Evolutionary conservation across 2,888 invertebrate genomes (phyloP).

Genomic region (Drosophila diplacantha): DNA sequence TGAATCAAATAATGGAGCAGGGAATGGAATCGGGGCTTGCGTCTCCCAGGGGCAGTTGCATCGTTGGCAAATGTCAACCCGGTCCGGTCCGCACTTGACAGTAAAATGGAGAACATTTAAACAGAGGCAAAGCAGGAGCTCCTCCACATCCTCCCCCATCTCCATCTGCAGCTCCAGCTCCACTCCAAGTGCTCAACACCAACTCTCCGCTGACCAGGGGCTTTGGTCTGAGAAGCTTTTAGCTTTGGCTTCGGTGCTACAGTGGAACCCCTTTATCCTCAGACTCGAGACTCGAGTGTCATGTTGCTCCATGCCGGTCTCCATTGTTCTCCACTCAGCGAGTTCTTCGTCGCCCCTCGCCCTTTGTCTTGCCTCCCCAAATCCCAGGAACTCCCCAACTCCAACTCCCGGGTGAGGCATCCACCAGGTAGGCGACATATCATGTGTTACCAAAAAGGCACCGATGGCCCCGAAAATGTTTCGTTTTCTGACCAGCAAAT

Average conservation of each 20-base stretch:
- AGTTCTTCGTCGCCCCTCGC: constrained; percentile 15
- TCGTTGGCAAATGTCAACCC: constrained; percentile 66
- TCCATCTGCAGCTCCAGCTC: neutral
- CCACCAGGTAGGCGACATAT: constrained; percentile 70
- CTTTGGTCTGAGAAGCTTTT: constrained; percentile 28
- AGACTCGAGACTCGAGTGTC: constrained; percentile 41
- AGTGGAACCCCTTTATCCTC: constrained; percentile 32
- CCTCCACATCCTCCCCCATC: neutral
- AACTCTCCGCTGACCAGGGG: constrained; percentile 35
- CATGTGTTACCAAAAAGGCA: constrained; percentile 70
- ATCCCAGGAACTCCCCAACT: constrained; percentile 25
- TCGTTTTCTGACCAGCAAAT: constrained; percentile 34
- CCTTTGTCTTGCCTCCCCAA: constrained; percentile 19
- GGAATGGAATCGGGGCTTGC: constrained; percentile 1
- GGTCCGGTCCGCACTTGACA: constrained; percentile 66
- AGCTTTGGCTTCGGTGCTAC: constrained; percentile 32
- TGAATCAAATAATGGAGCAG: constrained; percentile 23
- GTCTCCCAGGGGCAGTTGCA: constrained; percentile 45
- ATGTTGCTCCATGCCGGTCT: constrained; percentile 44
- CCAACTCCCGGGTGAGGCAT: constrained; percentile 31
- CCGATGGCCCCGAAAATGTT: constrained; percentile 46
- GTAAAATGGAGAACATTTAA: constrained; percentile 74
- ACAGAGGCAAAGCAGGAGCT: constrained; percentile 43
- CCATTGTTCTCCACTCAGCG: constrained; percentile 48
- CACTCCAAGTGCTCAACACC: constrained; percentile 30